phyloP scores from a whole-genome alignment of 2,888 invertebrate species.

The Bellardia bayeri region DNA sequence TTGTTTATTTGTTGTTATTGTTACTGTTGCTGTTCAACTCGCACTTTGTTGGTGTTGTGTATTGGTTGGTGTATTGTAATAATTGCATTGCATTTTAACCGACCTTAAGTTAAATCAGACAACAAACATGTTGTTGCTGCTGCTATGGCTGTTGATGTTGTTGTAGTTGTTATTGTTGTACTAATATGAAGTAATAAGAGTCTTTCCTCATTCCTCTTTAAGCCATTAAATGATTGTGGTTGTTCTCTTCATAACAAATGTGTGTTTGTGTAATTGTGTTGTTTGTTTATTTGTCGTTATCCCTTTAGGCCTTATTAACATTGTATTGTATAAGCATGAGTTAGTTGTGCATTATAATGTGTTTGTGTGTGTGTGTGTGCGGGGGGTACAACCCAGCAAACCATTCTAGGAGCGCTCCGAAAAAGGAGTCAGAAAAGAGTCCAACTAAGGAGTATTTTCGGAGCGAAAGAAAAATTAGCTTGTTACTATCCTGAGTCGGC shows the following conservation, averaged over 20 bases:
- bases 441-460: too few species aligned
- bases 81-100: constrained; percentile 72
- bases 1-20: constrained; percentile 14
- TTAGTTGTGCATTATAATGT: background rate
- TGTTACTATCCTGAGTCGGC: too few species aligned
- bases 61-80: constrained; percentile 33
- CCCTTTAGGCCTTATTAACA: constrained; percentile 68
- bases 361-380: background rate
- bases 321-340: constrained; percentile 28
- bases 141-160: background rate
- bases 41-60: constrained; percentile 28
- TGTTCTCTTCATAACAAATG: constrained; percentile 27
- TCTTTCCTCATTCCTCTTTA: constrained; percentile 43
- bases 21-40: constrained; percentile 25
- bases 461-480: too few species aligned
- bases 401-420: too few species aligned
- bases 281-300: constrained; percentile 52
- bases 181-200: constrained; percentile 56
- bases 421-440: too few species aligned
- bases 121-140: constrained; percentile 35
- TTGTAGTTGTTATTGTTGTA: background rate
- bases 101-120: constrained; percentile 68
- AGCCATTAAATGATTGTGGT: constrained; percentile 49
- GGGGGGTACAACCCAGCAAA: background rate
- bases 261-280: background rate